Conservation (phyloP, 2,888 invertebrate genomes). For the Achlya flavicornis region DNA sequence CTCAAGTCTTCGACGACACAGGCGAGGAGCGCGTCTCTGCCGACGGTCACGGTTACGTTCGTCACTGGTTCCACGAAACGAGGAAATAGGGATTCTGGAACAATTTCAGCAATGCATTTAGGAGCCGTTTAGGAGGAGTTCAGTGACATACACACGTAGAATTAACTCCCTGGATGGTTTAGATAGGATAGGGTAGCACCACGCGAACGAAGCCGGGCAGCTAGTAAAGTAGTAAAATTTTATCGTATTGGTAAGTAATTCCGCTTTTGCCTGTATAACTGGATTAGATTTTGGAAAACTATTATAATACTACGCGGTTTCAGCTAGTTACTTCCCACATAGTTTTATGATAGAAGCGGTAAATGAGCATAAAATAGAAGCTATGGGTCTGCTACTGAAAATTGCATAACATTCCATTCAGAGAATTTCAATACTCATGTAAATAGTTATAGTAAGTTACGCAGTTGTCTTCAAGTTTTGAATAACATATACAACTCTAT, state of each 20-base stretch:
- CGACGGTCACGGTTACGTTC: slow-evolving; percentile 95
- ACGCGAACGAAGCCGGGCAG: too few species aligned
- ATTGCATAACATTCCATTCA: neutral
- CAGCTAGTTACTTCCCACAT: neutral
- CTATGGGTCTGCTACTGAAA: neutral
- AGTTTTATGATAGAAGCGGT: neutral
- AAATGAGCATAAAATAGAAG: neutral
- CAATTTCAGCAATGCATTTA: slow-evolving; percentile 38
- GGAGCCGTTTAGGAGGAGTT: too few species aligned
- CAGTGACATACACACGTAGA: too few species aligned
- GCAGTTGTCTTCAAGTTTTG: slow-evolving; percentile 10
- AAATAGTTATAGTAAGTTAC: slow-evolving; percentile 9
- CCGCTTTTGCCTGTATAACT: neutral
- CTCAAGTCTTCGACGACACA: slow-evolving; percentile 95
- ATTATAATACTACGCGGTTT: neutral
- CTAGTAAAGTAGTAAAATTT: too few species aligned
- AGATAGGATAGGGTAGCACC: too few species aligned
- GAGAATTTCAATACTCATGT: neutral
- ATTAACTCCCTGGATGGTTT: too few species aligned
- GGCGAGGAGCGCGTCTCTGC: slow-evolving; percentile 93
- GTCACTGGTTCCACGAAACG: slow-evolving; percentile 94
- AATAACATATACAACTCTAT: slow-evolving; percentile 4
- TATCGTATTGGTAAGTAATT: neutral
- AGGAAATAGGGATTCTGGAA: slow-evolving; percentile 85
- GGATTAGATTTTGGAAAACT: neutral